Base-by-base conservation (phyloP, 2,113 vertebrate species). In the Daphoenositta chrysoptera region DNA sequence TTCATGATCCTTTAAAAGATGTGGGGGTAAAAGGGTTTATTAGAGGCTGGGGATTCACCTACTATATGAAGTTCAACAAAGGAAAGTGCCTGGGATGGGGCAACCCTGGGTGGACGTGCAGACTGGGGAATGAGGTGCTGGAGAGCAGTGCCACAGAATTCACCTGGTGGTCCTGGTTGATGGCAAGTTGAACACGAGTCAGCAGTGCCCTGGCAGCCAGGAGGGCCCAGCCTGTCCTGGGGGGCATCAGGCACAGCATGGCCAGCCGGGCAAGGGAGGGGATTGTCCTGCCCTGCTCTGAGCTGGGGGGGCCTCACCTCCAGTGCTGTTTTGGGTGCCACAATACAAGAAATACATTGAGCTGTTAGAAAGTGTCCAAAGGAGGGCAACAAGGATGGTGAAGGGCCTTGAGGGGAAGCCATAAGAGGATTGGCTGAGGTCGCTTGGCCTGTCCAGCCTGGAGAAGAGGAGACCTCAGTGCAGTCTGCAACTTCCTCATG, bases 141-240 rank as follows among this genome's bases (percentile, higher is more conserved):
- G 42, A 40, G 3, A 65, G 4, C 12, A 56, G 28, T 12, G 28
- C 18, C 7, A 9, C 4, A 2, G 15, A 47, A 73, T n/a, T n/a
- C n/a, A 16, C 13, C 42, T n/a, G 12, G 6, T 0, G 2, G 6
- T 64, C n/a, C 28, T 56, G 30, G 5, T 48, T 0, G 0, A 1
- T 9, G 24, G 10, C 8, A 40, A 35, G 8, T 5, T 85, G 30
- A 48, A 20, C 0, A 0, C 15, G 48, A 84, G 18, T 0, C n/a
- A 84, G 50, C 30, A 40, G 19, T 4, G n/a, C 60, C n/a, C 50
- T 47, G 82, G 15, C 10, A 84, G 50, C 24, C 60, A 40, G 50
- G 30, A 65, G 13, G 10, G 24, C 3, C 40, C n/a, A 1, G 0
- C 2, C 0, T 48, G 42, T 28, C 30, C 69, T n/a, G 42, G n/a